phyloP scores from a whole-genome alignment of 2,113 vertebrate genomes.

The Cinclus mexicanus region DNA sequence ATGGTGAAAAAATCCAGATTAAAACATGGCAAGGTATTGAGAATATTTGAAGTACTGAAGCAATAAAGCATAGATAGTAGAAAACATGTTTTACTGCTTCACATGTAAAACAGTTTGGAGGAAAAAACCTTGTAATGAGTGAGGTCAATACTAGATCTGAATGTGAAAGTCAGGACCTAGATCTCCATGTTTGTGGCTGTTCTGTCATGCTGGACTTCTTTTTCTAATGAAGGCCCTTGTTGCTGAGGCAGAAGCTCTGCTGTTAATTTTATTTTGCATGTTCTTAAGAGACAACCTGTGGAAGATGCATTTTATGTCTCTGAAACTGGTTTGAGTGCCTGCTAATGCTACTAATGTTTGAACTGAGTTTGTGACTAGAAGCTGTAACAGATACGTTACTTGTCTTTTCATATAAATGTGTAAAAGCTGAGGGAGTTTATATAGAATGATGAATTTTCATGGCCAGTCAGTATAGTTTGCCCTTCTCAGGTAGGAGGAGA shows the following conservation, averaged over 20 bases:
- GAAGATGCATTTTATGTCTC: neutral
- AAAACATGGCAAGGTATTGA: neutral
- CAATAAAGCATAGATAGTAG: neutral
- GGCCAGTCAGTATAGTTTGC: neutral
- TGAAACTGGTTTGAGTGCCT: neutral
- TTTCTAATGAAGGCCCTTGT: neutral
- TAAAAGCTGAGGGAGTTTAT: neutral
- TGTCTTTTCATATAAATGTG: neutral
- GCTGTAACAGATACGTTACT: neutral
- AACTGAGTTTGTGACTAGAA: neutral
- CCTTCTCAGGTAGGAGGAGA: neutral
- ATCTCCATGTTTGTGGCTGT: neutral
- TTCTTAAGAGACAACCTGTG: neutral
- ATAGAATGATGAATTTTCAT: neutral
- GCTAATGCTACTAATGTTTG: neutral
- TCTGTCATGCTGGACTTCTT: neutral
- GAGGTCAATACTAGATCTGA: neutral
- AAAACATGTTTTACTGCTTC: neutral
- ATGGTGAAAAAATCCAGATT: neutral
- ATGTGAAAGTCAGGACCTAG: neutral
- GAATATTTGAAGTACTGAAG: neutral
- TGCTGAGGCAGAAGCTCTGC: neutral
- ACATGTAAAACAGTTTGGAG: neutral
- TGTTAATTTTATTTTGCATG: neutral
- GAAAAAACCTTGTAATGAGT: fast-evolving